phyloP scores from a whole-genome alignment of 2,113 vertebrate genomes.

The Carollia perspicillata region DNA sequence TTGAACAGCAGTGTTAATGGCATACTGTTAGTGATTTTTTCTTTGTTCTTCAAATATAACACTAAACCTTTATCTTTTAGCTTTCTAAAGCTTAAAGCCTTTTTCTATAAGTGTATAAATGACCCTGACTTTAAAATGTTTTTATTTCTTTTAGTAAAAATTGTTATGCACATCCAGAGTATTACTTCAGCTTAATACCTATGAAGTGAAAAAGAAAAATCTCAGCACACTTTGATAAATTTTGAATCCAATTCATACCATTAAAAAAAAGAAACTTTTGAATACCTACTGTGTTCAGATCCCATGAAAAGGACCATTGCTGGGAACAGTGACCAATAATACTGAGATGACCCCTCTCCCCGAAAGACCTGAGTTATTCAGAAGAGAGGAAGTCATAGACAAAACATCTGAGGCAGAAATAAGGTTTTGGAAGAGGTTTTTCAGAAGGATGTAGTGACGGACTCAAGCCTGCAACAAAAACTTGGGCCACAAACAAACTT shows the following conservation, averaged over 20 bases:
- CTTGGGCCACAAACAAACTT: not conserved
- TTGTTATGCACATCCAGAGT: not conserved
- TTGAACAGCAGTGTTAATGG: not conserved
- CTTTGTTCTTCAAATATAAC: not conserved
- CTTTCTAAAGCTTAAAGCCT: not conserved
- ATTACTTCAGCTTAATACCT: not conserved
- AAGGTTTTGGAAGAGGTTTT: not conserved
- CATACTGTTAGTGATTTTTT: not conserved
- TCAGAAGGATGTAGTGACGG: not conserved
- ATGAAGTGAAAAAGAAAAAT: not conserved
- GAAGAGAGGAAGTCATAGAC: not conserved
- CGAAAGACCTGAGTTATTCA: not conserved
- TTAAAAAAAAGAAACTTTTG: not conserved
- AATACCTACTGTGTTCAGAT: not conserved
- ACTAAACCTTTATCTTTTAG: not conserved
- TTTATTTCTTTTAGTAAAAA: not conserved
- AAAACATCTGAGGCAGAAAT: not conserved
- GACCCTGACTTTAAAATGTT: not conserved
- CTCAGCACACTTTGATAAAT: not conserved
- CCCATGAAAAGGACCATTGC: not conserved
- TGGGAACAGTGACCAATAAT: not conserved
- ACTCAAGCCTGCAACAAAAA: not conserved
- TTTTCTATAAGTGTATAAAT: not conserved
- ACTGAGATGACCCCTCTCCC: not conserved
- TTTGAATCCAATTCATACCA: not conserved